Evolutionary conservation across 2,888 invertebrate species (phyloP).

Genomic region (Gonocerus acuteangulatus): DNA sequence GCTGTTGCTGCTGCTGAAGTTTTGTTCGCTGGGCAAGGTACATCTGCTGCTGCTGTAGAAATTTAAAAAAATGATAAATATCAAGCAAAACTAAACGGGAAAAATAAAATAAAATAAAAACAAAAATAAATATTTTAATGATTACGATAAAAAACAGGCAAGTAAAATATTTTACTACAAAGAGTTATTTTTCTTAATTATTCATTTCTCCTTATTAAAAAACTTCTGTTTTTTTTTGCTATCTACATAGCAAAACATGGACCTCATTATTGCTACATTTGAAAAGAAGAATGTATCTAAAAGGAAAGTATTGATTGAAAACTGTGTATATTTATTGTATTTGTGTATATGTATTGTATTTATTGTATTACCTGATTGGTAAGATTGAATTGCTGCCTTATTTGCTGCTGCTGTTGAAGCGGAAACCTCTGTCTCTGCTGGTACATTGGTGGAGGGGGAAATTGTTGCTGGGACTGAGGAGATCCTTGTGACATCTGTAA

Average conservation of each 20-base stretch:
- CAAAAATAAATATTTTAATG: no score
- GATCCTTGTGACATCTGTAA: constrained; percentile 19
- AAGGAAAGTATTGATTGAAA: no score
- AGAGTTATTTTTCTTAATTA: no score
- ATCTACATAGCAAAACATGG: no score
- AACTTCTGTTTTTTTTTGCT: no score
- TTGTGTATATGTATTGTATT: no score
- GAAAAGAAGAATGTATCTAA: no score
- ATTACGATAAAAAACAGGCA: no score
- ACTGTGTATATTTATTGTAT: no score
- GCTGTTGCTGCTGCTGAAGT: constrained; percentile 48
- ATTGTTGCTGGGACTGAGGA: constrained; percentile 41
- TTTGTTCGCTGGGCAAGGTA: constrained; percentile 32
- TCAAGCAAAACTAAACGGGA: background rate
- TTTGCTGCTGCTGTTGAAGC: constrained; percentile 39
- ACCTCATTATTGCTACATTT: no score
- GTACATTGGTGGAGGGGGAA: constrained; percentile 46
- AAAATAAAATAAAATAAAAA: background rate
- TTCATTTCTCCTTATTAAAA: no score
- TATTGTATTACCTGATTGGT: constrained; percentile 26
- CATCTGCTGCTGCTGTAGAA: constrained; percentile 22
- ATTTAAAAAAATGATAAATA: background rate
- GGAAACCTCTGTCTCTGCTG: constrained; percentile 44
- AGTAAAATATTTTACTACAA: no score
- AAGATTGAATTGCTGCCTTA: constrained; percentile 37